Evolutionary conservation across 2,797 vertebrate genomes (phyloP).

Genomic region (Sylvilagus floridanus): DNA sequence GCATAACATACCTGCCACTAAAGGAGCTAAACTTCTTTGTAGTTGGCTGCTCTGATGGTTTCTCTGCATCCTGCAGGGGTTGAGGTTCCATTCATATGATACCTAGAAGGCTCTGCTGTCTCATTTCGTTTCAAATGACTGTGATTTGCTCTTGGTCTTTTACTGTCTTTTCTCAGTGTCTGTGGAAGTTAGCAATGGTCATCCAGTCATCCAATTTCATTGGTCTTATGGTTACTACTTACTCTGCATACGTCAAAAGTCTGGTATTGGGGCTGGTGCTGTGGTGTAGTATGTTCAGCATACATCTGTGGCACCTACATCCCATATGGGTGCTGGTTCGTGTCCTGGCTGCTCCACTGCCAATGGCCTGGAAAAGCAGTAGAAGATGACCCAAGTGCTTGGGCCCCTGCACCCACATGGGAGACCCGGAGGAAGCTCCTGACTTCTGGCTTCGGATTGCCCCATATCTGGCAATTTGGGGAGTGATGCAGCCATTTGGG

Average conservation of each 20-base stretch:
- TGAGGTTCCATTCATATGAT: not conserved
- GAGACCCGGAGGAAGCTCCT: too few species aligned
- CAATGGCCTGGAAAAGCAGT: too few species aligned
- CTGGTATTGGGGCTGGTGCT: not conserved
- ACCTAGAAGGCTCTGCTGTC: not conserved
- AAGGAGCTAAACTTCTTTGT: not conserved
- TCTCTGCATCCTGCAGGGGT: not conserved
- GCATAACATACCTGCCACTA: not conserved
- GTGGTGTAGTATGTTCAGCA: too few species aligned
- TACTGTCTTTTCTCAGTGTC: conserved; percentile 19
- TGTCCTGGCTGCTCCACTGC: too few species aligned
- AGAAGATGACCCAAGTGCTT: too few species aligned
- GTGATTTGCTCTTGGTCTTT: conserved; percentile 18
- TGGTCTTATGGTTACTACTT: conserved; percentile 17
- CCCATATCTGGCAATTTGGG: too few species aligned
- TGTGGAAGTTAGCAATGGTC: not conserved
- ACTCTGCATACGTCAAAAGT: not conserved
- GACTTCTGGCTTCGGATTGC: too few species aligned
- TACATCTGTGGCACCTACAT: too few species aligned
- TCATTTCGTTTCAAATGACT: not conserved
- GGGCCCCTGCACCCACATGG: too few species aligned
- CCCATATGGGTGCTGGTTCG: too few species aligned
- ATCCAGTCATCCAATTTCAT: not conserved
- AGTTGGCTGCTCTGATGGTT: not conserved
- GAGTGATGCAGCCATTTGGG: too few species aligned